Evolutionary conservation across 2,797 vertebrate species (phyloP).

Genomic region (Lacerta bilineata): DNA sequence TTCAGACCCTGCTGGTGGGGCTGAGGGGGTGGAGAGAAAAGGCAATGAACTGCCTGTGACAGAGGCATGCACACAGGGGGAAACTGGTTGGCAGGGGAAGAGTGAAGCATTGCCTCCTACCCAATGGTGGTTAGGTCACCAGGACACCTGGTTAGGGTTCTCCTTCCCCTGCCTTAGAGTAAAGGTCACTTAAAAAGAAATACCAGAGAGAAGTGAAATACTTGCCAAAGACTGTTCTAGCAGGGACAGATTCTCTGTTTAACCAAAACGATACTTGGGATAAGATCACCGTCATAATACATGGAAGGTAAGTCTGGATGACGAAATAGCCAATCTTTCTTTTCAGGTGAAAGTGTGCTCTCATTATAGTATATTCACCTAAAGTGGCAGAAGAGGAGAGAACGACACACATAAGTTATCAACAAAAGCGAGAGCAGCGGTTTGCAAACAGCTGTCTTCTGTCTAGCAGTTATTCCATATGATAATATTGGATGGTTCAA

Average conservation of each 20-base stretch:
- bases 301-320: conserved; percentile 98
- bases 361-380: conserved; percentile 99
- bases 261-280: conserved; percentile 99
- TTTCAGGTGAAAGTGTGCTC: conserved; percentile 97
- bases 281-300: conserved; percentile 98
- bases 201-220: conserved; percentile 56
- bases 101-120: background rate
- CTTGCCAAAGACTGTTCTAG: conserved; percentile 97
- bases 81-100: background rate
- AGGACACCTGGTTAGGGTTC: too few species aligned
- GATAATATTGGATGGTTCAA: background rate
- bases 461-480: background rate
- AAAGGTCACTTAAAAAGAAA: background rate
- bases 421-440: conserved; percentile 9
- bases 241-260: conserved; percentile 97
- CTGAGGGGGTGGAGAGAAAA: background rate
- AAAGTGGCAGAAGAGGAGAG: conserved; percentile 17
- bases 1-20: background rate
- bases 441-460: background rate
- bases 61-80: background rate
- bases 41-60: background rate
- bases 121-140: too few species aligned
- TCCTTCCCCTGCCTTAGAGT: background rate
- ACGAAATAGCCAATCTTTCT: conserved; percentile 99
- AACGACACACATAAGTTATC: background rate